Conservation (phyloP, 2,888 invertebrate species). For the Ceratothoa steindachneri region DNA sequence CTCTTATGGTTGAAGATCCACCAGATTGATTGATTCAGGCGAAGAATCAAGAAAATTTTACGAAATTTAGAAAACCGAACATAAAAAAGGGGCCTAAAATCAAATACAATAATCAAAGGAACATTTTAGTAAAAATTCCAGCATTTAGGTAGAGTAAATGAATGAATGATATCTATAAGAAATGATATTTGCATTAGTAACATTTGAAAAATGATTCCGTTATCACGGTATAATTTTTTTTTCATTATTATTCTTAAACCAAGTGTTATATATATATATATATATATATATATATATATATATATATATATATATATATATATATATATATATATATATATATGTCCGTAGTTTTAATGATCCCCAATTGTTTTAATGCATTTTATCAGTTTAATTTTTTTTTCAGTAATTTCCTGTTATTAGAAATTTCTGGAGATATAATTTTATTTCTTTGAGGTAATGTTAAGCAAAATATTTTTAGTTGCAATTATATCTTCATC, state of each 20-base stretch:
- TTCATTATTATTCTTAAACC: not conserved
- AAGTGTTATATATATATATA: not conserved
- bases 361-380: not conserved
- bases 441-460: no score
- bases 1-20: slow-evolving; percentile 43
- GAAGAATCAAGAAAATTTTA: slow-evolving; percentile 39
- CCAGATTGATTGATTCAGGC: slow-evolving; percentile 42
- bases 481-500: no score
- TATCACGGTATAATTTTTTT: not conserved
- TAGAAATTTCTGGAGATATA: no score
- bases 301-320: no score
- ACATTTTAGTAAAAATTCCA: slow-evolving; percentile 39
- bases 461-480: no score
- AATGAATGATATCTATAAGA: not conserved
- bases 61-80: slow-evolving; percentile 26
- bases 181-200: not conserved
- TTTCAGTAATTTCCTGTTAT: no score
- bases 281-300: no score
- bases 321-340: no score
- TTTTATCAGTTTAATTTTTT: not conserved
- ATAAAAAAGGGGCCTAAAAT: slow-evolving; percentile 28
- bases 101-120: slow-evolving; percentile 36
- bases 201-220: not conserved
- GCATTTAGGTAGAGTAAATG: slow-evolving; percentile 40
- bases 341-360: not conserved